Evolutionary conservation across 2,113 vertebrate genomes (phyloP), one percentile per base, ranked within the genome.

Genomic region (Forbesichthys agassizii): DNA sequence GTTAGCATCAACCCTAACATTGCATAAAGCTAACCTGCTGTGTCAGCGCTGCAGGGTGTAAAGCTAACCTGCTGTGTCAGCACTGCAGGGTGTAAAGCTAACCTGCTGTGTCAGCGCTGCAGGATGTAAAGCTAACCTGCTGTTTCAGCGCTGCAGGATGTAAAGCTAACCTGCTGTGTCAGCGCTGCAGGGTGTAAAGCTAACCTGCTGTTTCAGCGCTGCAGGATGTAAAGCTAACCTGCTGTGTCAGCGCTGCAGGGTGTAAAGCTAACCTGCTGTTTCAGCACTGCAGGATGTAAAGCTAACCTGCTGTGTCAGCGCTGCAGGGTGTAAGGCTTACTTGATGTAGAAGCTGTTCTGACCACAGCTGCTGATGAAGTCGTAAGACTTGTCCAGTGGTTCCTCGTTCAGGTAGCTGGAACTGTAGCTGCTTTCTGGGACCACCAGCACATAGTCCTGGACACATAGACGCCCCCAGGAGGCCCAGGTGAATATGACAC

Each of bases 361-460:
- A n/a, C 96, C 94, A 0, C 98, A 99, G 79, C 71, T 95, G 88
- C 94, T 99, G 90, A 99, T 98, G 80, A 99, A 99, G 84, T 98
- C 94, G 0, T 99, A 98, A 0, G 98, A 99, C 59, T 95, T 97
- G 83, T 99, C 98, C 80, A 98, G 81, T 1, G 93, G 94, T 65
- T 98, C 95, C 71, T 99, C 97, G 1, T 79, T 92, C 72, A 99
- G 92, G 71, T 94, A 94, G 75, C 86, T 93, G 75, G 96, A 89
- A 78, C 88, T 94, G 82, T 96, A 98, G 78, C 88, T 94, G 0
- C 86, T 81, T 79, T 98, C 96, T 0, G 97, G 96, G 3, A 99
- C 94, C 1, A 98, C 91, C 0, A 99, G 83, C 12, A 99, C 87
- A 0, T 98, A 96, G 61, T 98, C 98, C 98, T 99, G 71, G 51